Conservation (phyloP, 1,140 invertebrate genomes). For the Littorina saxatilis region DNA sequence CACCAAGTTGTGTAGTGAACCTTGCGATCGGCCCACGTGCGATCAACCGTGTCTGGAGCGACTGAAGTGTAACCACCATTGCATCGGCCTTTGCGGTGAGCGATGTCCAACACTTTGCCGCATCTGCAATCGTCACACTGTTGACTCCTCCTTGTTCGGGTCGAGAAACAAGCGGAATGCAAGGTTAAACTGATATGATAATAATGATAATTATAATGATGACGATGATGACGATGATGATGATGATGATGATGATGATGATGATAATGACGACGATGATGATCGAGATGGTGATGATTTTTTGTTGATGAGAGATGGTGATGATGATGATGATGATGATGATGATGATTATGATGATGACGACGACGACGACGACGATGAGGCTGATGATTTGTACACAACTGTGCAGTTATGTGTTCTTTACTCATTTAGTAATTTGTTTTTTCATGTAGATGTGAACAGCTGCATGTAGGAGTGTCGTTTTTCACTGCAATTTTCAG, state of each 20-base stretch:
- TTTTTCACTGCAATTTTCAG: too few species aligned
- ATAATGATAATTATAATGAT: too few species aligned
- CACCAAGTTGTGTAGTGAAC: conserved; percentile 78
- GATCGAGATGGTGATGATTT: background rate
- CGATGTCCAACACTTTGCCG: conserved; percentile 77
- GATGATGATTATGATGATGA: too few species aligned
- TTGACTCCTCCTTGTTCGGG: conserved; percentile 78
- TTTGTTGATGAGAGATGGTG: conserved; percentile 29
- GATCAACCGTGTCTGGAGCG: conserved; percentile 58
- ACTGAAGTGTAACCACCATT: conserved; percentile 80
- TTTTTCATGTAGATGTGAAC: too few species aligned
- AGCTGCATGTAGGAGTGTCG: too few species aligned
- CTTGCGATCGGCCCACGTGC: conserved; percentile 79
- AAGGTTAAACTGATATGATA: background rate
- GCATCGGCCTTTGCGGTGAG: conserved; percentile 81
- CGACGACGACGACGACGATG: too few species aligned
- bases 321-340: too few species aligned
- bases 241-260: background rate
- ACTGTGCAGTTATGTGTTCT: too few species aligned
- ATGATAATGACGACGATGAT: background rate
- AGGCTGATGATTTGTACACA: too few species aligned
- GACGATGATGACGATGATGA: background rate
- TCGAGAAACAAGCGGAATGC: conserved; percentile 16
- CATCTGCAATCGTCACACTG: conserved; percentile 59
- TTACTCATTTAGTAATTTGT: too few species aligned